Evolutionary conservation across 1,140 invertebrate genomes (phyloP).

Genomic region (Trichogramma pretiosum): DNA sequence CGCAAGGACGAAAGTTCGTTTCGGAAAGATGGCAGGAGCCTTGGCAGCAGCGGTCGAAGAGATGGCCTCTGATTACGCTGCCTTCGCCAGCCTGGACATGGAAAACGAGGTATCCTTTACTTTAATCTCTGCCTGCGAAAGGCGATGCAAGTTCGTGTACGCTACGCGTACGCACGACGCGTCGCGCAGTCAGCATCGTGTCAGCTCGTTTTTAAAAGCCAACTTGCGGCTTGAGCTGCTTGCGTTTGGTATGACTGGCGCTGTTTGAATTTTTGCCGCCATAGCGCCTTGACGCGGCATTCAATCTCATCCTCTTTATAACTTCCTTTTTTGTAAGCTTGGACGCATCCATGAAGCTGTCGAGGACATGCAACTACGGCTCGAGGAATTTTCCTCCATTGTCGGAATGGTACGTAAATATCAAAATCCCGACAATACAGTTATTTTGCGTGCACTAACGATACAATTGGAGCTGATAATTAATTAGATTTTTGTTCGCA

Average conservation of each 20-base stretch:
- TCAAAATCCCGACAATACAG: background rate
- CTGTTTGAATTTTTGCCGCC: constrained; percentile 2
- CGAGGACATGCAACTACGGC: constrained; percentile 29
- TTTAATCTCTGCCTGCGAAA: too few relatives aligned
- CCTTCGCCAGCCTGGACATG: constrained; percentile 20
- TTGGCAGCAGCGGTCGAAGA: constrained; percentile 15
- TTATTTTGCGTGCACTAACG: background rate
- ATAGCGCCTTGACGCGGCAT: background rate
- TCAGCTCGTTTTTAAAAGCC: background rate
- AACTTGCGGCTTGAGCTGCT: background rate
- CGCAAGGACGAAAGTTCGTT: background rate
- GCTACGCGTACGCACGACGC: too few relatives aligned
- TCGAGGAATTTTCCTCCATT: constrained; percentile 29
- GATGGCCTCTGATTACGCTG: constrained; percentile 23
- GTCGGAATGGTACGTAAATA: constrained; percentile 25
- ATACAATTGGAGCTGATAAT: background rate
- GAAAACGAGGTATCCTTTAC: constrained; percentile 21
- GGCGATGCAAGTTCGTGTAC: too few relatives aligned
- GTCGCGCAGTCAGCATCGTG: too few relatives aligned
- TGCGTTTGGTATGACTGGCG: background rate
- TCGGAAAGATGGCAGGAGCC: background rate
- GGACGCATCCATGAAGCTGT: constrained; percentile 23
- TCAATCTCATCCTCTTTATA: background rate
- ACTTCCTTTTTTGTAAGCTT: constrained; percentile 18
- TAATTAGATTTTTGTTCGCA: too few relatives aligned